Base-by-base conservation (phyloP, 2,888 invertebrate genomes). In the Cerastoderma edule region DNA sequence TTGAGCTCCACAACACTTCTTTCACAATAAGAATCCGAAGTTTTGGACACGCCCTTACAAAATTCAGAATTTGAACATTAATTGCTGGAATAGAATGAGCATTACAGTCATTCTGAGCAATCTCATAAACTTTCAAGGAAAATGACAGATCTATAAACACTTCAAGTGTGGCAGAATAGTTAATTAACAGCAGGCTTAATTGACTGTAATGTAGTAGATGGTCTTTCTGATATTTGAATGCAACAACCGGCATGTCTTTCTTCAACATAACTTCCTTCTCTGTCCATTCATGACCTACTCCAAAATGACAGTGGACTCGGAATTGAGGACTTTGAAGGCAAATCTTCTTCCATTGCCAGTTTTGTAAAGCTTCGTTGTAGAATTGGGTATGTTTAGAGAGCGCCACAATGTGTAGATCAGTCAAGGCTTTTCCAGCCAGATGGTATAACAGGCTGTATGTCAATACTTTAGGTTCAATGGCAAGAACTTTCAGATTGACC, bases 331-430 rank as follows among this genome's bases (percentile, higher is more conserved):
- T 79, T 48, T 76, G 70, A 24, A 72, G 67, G 19, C 78, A 54
- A 4, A 86, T 83, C 32, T 82, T 77, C 32, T 70, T 64, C 85
- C 86, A 86, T 28, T 85, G 83, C 53, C 70, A 77, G 24, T 83
- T 74, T 46, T 75, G 83, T 30, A 86, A 54, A 5, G 78, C 77
- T 32, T 83, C 83, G 39, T 80, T 77, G 67, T 84, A 83, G 35
- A 83, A 76, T 53, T 79, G 79, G 53, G 69, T 67, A 3, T 78
- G 78, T 27, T 82, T 77, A 5, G 75, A 66, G 30, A 81, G 69
- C 8, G 83, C 81, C 8, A 84, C 72, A 33, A 85, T 78, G 60
- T 83, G 71, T 27, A 86, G 69, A 16, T 77, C 80, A 28, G 33
- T 78, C 4, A 86, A 71, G 4, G 86, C 79, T 8, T 70, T 32